phyloP scores from a whole-genome alignment of 2,113 vertebrate species.

The Cyphomyrus discorhynchus region DNA sequence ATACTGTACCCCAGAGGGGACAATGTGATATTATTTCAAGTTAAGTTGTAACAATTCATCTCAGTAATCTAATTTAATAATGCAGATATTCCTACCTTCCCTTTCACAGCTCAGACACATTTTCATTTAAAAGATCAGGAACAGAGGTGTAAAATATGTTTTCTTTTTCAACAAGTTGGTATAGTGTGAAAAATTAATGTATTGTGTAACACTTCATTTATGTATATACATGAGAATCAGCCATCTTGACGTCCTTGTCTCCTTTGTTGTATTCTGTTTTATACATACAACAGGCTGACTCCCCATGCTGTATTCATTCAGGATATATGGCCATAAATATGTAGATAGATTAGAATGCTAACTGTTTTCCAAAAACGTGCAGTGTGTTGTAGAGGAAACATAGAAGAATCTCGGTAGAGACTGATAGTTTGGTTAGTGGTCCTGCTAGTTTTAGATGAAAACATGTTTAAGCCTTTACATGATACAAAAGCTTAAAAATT shows the following conservation, averaged over 20 bases:
- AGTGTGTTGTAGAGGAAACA: slow-evolving; percentile 49
- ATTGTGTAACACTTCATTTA: slow-evolving; percentile 42
- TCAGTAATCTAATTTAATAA: slow-evolving; percentile 66
- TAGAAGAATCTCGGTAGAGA: slow-evolving; percentile 64
- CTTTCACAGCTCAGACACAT: slow-evolving; percentile 46
- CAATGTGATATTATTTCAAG: slow-evolving; percentile 51
- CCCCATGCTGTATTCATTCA: background rate
- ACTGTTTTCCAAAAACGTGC: slow-evolving; percentile 21
- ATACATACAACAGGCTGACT: background rate
- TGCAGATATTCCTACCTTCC: slow-evolving; percentile 58
- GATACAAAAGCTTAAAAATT: slow-evolving; percentile 34
- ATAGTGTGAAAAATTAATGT: slow-evolving; percentile 35
- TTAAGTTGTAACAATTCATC: slow-evolving; percentile 63
- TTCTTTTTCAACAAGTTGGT: slow-evolving; percentile 64
- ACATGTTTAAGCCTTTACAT: slow-evolving; percentile 49
- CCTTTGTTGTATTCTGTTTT: background rate
- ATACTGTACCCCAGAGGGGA: slow-evolving; percentile 15
- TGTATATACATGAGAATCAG: slow-evolving; percentile 23
- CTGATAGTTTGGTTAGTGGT: slow-evolving; percentile 62
- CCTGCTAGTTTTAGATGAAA: slow-evolving; percentile 57
- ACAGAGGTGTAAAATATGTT: slow-evolving; percentile 59
- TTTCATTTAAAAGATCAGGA: slow-evolving; percentile 60
- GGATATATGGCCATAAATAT: slow-evolving; percentile 4
- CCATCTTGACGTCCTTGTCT: background rate
- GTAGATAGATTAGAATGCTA: background rate